A percentile compares a stretch with the other conserved stretches of the same genome.
phyloP scores from a whole-genome alignment of 2,797 vertebrate genomes.

The Neosilurus hyrtlii region DNA sequence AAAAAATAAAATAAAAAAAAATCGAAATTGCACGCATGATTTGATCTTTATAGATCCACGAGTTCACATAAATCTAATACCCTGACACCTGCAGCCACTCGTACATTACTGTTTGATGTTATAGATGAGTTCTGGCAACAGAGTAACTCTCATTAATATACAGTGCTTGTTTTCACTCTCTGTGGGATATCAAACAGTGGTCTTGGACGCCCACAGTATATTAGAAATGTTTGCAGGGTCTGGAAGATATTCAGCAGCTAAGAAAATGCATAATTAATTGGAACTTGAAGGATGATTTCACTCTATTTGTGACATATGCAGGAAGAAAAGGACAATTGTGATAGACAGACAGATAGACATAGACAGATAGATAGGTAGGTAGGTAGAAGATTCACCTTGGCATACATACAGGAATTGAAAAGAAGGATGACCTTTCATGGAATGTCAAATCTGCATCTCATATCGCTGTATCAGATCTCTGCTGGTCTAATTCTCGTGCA shows the following conservation, averaged over 20 bases:
- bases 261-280: slow-evolving; percentile 29
- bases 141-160: slow-evolving; percentile 38
- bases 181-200: slow-evolving; percentile 32
- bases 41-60: slow-evolving; percentile 5
- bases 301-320: neutral
- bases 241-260: neutral
- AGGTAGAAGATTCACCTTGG: slow-evolving; percentile 13
- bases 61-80: slow-evolving; percentile 32
- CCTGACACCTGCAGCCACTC: slow-evolving; percentile 33
- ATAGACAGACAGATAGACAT: neutral
- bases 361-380: slow-evolving; percentile 2
- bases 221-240: slow-evolving; percentile 9
- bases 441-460: slow-evolving; percentile 42
- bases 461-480: slow-evolving; percentile 46
- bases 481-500: slow-evolving; percentile 45
- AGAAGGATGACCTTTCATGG: slow-evolving; percentile 41
- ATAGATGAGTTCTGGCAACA: slow-evolving; percentile 26
- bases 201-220: slow-evolving; percentile 13
- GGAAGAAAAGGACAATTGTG: neutral
- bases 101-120: slow-evolving; percentile 38
- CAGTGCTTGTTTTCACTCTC: slow-evolving; percentile 33
- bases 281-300: slow-evolving; percentile 16
- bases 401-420: slow-evolving; percentile 33
- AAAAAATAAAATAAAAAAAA: neutral
- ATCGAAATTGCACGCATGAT: neutral